phyloP scores from a whole-genome alignment of 2,113 vertebrate species.

The Galemys pyrenaicus region DNA sequence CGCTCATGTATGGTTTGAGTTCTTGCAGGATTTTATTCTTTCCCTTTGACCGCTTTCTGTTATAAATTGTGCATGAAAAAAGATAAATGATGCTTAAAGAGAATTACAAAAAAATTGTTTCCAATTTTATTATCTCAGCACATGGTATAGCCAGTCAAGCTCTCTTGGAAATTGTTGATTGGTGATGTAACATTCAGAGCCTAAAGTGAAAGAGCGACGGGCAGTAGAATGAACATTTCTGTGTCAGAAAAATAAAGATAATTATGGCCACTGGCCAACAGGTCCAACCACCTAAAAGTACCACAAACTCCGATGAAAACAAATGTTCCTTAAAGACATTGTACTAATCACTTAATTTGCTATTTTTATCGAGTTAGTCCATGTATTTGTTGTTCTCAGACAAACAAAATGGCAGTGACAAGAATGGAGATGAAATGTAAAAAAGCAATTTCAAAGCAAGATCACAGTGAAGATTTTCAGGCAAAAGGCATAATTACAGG shows the following conservation, averaged over 20 bases:
- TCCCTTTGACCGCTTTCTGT: background rate
- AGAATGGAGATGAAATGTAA: background rate
- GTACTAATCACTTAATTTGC: background rate
- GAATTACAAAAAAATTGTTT: background rate
- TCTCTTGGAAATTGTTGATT: background rate
- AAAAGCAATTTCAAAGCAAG: conserved; percentile 30
- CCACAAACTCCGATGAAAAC: background rate
- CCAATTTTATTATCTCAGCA: background rate
- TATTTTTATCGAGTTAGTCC: background rate
- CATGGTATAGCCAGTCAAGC: background rate
- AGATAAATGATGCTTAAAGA: background rate
- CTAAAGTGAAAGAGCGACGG: background rate
- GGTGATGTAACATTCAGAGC: background rate
- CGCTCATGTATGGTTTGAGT: background rate
- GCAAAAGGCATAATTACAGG: conserved; percentile 25
- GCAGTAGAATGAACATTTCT: background rate
- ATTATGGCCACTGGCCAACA: background rate
- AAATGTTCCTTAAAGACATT: background rate
- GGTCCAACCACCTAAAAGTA: background rate
- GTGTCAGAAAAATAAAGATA: background rate
- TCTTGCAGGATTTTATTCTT: background rate
- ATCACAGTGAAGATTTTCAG: conserved; percentile 8
- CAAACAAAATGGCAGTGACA: background rate
- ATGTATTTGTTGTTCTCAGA: background rate
- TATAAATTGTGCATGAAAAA: background rate